A percentile compares a stretch with the other conserved stretches of the same genome.
These are phyloP conservation scores for Xylota segnis DNA, from an alignment of 2,888 invertebrate genomes.

Conservation along the genomic window DNA sequence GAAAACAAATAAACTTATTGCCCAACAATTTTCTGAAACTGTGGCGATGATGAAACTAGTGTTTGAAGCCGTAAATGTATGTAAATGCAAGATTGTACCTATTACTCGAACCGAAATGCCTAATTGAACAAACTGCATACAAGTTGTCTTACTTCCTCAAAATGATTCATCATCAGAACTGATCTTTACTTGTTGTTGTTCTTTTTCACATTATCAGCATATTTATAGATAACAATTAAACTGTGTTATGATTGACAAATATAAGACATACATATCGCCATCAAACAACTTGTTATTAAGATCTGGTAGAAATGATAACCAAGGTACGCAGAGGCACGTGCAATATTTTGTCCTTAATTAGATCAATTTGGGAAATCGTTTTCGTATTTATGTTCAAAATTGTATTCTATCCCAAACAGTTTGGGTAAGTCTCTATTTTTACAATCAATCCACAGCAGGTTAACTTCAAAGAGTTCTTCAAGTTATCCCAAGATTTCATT, in stretches of 20 bases:
- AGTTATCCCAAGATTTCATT: too few species aligned
- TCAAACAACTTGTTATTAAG: constrained; percentile 29
- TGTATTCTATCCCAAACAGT: background rate
- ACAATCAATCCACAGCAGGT: too few species aligned
- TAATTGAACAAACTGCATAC: too few species aligned
- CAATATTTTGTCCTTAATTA: constrained; percentile 79
- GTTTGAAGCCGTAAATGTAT: too few species aligned
- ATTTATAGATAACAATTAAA: constrained; percentile 62
- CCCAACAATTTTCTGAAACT: too few species aligned
- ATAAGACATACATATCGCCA: constrained; percentile 36
- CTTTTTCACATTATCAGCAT: constrained; percentile 10
- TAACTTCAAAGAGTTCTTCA: too few species aligned
- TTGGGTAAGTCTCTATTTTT: too few species aligned
- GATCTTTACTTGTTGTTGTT: constrained; percentile 4
- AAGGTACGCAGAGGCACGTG: constrained; percentile 13
- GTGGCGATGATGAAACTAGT: too few species aligned
- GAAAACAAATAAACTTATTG: too few species aligned
- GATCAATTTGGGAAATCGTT: constrained; percentile 1
- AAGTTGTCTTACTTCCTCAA: constrained; percentile 9
- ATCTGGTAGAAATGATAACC: constrained; percentile 20
- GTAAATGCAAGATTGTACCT: too few species aligned
- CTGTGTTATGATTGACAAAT: constrained; percentile 58
- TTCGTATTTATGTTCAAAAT: background rate
- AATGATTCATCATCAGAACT: constrained; percentile 4
- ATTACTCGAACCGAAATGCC: too few species aligned